Base-by-base conservation (phyloP, 2,113 vertebrate species). In the Rhinopomastus cyanomelas region DNA sequence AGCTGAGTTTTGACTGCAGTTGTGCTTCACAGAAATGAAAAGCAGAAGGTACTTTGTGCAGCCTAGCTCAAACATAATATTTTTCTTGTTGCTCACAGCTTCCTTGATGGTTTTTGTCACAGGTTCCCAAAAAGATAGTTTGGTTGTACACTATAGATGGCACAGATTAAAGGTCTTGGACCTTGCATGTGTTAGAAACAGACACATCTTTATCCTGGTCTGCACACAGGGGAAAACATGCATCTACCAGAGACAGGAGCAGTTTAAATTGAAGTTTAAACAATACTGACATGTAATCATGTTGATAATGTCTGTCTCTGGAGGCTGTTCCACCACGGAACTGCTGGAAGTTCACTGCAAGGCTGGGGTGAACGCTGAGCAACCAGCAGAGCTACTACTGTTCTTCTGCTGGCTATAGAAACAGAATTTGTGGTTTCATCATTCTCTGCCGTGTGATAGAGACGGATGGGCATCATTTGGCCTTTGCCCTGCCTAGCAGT, bases 271-370 rank as follows among this genome's bases (percentile, higher is more conserved):
- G 25, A 65, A 9, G 22, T 2, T 49, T 59, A 68, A 87, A 52
- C 56, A 59, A 48, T 25, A 57, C 76, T 82, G 85, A 66, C 73
- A 66, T 68, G 64, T 93, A 62, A 71, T 92, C 49, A 27, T 21
- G 3, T 62, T 79, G 84, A 51, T 88, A 69, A 53, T 25, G 72
- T 67, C 72, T 49, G 29, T 89, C 56, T 61, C 60, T 72, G 0
- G 4, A 75, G 87, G 60, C 48, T 73, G 11, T 66, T 85, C 20
- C 11, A 42, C 39, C 4, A 0, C 2, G 5, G 13, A 0, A 0
- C 56, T 46, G 8, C 8, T 23, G 9, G 26, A 83, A 8, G 44
- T 26, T 74, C 22, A 7, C 27, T 30, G 51, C 0, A 1, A 46
- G 64, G 46, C 67, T 42, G 61, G 48, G 61, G 69, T 79, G 60